Conservation (phyloP, 2,113 vertebrate genomes). For the Patagioenas fasciata region DNA sequence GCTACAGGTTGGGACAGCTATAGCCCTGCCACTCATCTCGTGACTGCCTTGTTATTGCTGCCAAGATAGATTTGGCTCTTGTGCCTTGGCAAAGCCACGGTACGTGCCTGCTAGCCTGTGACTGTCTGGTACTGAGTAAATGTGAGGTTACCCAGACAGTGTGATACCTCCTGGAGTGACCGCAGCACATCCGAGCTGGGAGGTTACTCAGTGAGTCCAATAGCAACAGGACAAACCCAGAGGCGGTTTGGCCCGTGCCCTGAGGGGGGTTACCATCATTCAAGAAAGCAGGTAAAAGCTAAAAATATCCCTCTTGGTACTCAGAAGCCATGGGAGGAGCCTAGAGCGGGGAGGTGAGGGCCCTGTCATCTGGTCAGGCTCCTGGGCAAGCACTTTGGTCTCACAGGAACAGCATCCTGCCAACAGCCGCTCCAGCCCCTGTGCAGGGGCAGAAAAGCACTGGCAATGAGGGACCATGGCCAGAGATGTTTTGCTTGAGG, state of each 20-base stretch:
- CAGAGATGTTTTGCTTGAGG: background rate
- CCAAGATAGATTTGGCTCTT: background rate
- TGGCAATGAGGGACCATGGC: background rate
- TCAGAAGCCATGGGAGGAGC: background rate
- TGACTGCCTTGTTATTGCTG: background rate
- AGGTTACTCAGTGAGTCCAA: background rate
- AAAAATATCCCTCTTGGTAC: background rate
- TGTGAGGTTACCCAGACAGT: background rate
- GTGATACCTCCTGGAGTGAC: background rate
- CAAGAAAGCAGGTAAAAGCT: background rate
- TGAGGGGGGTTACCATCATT: background rate
- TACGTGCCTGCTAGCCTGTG: background rate
- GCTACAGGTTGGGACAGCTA: background rate
- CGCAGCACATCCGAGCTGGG: rapidly evolving
- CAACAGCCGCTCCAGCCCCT: rapidly evolving
- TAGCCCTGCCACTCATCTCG: background rate
- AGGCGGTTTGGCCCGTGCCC: background rate
- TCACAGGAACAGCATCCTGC: rapidly evolving
- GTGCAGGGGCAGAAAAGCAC: background rate
- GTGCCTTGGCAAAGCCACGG: background rate
- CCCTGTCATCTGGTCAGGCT: rapidly evolving
- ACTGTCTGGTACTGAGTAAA: background rate
- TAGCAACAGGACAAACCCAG: background rate
- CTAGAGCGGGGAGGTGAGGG: background rate
- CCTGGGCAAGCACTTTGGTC: background rate